phyloP scores from a whole-genome alignment of 2,888 invertebrate genomes.

The Cosmorhoe ocellata region DNA sequence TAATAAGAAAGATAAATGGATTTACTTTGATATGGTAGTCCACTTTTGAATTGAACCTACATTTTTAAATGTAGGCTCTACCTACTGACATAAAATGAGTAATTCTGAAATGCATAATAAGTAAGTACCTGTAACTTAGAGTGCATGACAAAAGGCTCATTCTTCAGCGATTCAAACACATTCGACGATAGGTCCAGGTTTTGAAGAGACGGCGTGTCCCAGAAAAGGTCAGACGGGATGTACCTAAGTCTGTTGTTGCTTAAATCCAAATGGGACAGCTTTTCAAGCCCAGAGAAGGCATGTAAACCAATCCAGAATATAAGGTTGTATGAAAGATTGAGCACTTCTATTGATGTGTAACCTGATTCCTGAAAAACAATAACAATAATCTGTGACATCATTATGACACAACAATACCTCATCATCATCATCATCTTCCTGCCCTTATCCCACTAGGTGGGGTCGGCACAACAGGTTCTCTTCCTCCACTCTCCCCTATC shows the following conservation, averaged over 20 bases:
- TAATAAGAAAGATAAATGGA: no score
- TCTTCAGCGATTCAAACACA: constrained; percentile 80
- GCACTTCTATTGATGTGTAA: constrained; percentile 70
- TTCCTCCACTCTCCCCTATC: no score
- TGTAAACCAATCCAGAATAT: constrained; percentile 84
- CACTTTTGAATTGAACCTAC: no score
- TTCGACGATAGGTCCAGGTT: constrained; percentile 84
- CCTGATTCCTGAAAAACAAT: constrained; percentile 63
- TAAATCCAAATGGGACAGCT: constrained; percentile 80
- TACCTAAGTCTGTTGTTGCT: constrained; percentile 84
- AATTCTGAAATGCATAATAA: no score
- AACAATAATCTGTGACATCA: no score
- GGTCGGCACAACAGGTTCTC: no score
- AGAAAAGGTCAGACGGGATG: constrained; percentile 80
- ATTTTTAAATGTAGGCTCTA: no score
- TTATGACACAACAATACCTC: no score
- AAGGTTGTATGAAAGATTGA: constrained; percentile 83
- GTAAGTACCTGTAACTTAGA: constrained; percentile 71
- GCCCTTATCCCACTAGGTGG: no score
- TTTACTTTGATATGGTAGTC: no score
- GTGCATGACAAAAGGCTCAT: constrained; percentile 82
- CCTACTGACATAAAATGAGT: no score
- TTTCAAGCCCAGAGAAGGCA: constrained; percentile 79
- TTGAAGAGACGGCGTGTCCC: constrained; percentile 75
- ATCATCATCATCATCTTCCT: no score